Conservation (phyloP, 2,888 invertebrate species). For the Rhagonycha lutea region DNA sequence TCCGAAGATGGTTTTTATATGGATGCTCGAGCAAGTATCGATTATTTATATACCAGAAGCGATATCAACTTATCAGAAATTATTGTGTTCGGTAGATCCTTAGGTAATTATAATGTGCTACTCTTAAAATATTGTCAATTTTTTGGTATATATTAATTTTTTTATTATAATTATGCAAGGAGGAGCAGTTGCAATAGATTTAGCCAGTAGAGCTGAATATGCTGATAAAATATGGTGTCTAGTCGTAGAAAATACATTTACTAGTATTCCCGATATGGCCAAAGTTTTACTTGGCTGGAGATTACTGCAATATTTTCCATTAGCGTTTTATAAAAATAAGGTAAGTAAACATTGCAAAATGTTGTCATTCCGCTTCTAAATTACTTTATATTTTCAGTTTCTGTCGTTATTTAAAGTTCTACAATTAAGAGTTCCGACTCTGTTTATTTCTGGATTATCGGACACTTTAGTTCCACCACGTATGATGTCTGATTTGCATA, state of each 20-base stretch:
- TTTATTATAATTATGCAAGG: slow-evolving; percentile 58
- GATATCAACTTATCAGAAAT: slow-evolving; percentile 87
- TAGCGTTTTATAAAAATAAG: slow-evolving; percentile 89
- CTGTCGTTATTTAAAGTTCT: slow-evolving; percentile 75
- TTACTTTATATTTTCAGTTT: slow-evolving; percentile 62
- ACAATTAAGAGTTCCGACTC: slow-evolving; percentile 73
- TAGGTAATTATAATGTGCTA: slow-evolving; percentile 60
- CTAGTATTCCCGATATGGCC: slow-evolving; percentile 92
- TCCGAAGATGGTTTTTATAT: slow-evolving; percentile 84
- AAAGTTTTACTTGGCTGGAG: slow-evolving; percentile 77
- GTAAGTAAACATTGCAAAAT: slow-evolving; percentile 65
- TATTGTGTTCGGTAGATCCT: slow-evolving; percentile 86
- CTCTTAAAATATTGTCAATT: background rate
- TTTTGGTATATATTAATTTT: background rate
- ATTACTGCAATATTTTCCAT: slow-evolving; percentile 76
- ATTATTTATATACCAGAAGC: slow-evolving; percentile 78
- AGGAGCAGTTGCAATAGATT: slow-evolving; percentile 89
- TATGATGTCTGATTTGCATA: slow-evolving; percentile 85
- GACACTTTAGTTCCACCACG: slow-evolving; percentile 87
- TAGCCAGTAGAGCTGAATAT: slow-evolving; percentile 77
- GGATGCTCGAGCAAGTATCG: slow-evolving; percentile 86
- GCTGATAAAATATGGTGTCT: slow-evolving; percentile 81
- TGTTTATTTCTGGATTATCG: slow-evolving; percentile 87
- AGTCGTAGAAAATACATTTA: slow-evolving; percentile 94
- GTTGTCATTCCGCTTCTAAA: background rate